Evolutionary conservation across 2,113 vertebrate genomes (phyloP).

Genomic region (Etheostoma spectabile): DNA sequence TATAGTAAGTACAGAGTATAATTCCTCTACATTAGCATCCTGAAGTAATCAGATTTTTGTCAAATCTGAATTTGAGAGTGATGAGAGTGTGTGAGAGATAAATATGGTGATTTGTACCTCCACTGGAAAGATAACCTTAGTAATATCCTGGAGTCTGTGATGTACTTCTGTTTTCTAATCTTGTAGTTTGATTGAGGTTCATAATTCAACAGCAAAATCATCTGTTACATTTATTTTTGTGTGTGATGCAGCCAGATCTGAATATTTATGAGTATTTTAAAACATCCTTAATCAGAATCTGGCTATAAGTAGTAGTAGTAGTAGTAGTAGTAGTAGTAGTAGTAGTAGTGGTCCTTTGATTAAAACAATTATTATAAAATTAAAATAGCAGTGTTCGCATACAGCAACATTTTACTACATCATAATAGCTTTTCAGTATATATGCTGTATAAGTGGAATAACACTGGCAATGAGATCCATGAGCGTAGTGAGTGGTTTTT

Average conservation of each 20-base stretch:
- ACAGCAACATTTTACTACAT: conserved; percentile 1
- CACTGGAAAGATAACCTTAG: conserved; percentile 41
- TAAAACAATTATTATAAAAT: neutral
- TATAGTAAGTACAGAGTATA: too few species aligned
- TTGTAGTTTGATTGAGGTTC: conserved; percentile 35
- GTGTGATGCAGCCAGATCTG: conserved; percentile 3
- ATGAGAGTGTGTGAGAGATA: conserved; percentile 1
- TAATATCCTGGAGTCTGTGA: conserved; percentile 55
- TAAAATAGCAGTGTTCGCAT: neutral
- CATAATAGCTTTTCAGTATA: neutral
- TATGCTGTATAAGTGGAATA: neutral
- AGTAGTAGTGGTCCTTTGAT: neutral
- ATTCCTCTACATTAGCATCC: too few species aligned
- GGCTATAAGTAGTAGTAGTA: neutral
- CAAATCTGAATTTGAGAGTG: conserved; percentile 10
- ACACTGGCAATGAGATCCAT: neutral
- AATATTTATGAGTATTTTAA: conserved; percentile 17
- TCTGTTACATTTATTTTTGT: conserved; percentile 28
- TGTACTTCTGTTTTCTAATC: conserved; percentile 44
- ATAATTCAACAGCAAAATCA: conserved; percentile 33
- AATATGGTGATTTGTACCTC: neutral
- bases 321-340: neutral
- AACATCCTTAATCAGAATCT: conserved; percentile 20
- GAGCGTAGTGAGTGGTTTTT: neutral
- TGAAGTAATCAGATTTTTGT: conserved; percentile 24